Percentiles rank a stretch among this genome's conserved stretches.
Conservation (phyloP, 2,888 invertebrate genomes). For the Drosophila cyrtoloma region DNA sequence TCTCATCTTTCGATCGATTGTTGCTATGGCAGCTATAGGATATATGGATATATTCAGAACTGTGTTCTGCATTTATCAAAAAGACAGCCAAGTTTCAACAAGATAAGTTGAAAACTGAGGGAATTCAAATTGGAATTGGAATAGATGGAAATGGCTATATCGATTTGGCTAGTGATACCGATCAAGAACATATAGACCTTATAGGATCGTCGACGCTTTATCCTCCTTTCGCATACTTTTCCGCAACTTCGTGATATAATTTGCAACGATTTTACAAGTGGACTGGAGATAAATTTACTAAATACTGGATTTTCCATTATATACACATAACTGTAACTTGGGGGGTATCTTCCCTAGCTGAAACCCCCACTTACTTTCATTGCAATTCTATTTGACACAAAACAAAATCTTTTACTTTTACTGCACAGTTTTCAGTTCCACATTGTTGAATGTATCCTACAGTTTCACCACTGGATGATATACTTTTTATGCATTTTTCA, state of each 20-base stretch:
- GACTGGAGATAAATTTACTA: not conserved
- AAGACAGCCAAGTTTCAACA: not conserved
- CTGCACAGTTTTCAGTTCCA: not conserved
- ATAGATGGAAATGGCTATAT: not conserved
- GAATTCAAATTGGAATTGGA: not conserved
- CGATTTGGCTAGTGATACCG: not conserved
- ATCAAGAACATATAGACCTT: not conserved
- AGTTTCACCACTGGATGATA: not conserved
- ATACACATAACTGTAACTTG: not conserved
- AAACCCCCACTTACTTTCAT: not conserved
- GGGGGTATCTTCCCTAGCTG: not conserved
- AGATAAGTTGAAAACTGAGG: not conserved
- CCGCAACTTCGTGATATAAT: not conserved
- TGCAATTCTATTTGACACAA: not conserved
- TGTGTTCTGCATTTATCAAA: not conserved
- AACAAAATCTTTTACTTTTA: not conserved
- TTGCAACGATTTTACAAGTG: not conserved
- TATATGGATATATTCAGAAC: not conserved
- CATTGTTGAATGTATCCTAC: not conserved
- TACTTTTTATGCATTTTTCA: not conserved
- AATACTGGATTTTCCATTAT: not conserved
- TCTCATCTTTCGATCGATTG: no score
- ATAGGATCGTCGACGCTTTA: not conserved
- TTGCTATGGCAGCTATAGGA: no score
- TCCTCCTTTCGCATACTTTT: not conserved